Percentiles rank a stretch among this genome's conserved stretches.
Evolutionary conservation across 2,888 invertebrate species (phyloP).

Genomic region (Ypsolopha scabrella): DNA sequence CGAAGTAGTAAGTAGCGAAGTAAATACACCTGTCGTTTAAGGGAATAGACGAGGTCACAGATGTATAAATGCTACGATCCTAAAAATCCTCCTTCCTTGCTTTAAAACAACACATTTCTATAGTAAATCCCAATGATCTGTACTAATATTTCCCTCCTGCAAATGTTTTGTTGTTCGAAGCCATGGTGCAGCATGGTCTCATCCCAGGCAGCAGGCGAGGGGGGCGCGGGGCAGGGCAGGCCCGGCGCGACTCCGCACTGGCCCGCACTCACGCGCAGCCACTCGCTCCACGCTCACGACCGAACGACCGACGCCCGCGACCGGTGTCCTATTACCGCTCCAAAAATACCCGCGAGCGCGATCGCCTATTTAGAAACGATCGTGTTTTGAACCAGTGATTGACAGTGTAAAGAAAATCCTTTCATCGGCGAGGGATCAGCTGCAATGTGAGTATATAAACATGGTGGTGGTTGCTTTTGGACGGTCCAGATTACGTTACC

Average conservation of each 20-base stretch:
- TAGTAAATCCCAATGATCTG: no score
- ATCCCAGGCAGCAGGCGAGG: background rate
- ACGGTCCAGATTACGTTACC: constrained; percentile 32
- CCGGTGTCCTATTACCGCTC: constrained; percentile 68
- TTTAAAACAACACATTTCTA: no score
- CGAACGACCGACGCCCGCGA: constrained; percentile 55
- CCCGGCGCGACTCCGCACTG: constrained; percentile 13
- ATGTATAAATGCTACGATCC: no score
- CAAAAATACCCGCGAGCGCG: constrained; percentile 66
- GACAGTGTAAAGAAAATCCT: constrained; percentile 61
- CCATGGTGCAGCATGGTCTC: background rate
- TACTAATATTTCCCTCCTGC: no score
- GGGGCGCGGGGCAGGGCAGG: background rate
- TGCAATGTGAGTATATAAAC: constrained; percentile 45
- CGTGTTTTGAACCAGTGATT: constrained; percentile 68
- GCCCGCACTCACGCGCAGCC: constrained; percentile 50
- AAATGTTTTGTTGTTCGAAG: background rate
- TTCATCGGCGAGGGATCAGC: constrained; percentile 30
- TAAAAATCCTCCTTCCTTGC: no score
- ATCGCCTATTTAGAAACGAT: constrained; percentile 67
- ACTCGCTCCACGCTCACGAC: constrained; percentile 44
- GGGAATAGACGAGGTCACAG: no score
- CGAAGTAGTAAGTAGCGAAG: no score
- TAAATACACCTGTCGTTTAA: no score
- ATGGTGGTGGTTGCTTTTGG: constrained; percentile 8